Evolutionary conservation across 1,140 invertebrate species (phyloP), one percentile per base, ranked within the genome.

Genomic region (Venturia canescens): DNA sequence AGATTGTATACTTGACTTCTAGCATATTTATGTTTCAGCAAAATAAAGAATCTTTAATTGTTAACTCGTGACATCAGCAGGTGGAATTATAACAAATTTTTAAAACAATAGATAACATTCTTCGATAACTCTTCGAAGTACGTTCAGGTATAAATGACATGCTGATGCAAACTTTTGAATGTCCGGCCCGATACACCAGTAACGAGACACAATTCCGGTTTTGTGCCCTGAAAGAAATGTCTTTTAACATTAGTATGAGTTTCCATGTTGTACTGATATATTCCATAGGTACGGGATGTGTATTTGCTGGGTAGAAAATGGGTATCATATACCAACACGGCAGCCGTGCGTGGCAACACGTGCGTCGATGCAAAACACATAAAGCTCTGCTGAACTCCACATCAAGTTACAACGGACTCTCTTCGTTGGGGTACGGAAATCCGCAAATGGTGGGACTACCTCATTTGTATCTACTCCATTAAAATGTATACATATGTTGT

Each of bases 291-390:
- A 71, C 69, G 69, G 44, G 69, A 71, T 71, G 2, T 44, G 44
- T 27, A 26, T 63, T 6, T 2, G 23, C 27, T 2, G n/a, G 31
- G 38, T 71, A 16, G 21, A 63, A 23, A 71, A 71, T 44, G 34
- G 34, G 3, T 21, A 71, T 44, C 38, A n/a, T 48, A 44, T 69
- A 69, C 27, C 67, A 69, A 69, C 29, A 31, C 29, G 31, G 67
- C 27, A 44, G n/a, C 31, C 69, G 69, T 71, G 69, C 34, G 69
- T 63, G 6, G 60, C 15, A 26, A 63, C 60, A 63, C 23, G 60
- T 63, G 60, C 23, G 23, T 63, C 23, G 69, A 71, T 71, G 69
- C 31, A 63, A 71, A 71, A 71, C 69, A 21, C 38, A 71, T 71
- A 71, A 71, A 48, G 16, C 34, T 31, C 21, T 21, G 69, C 21